Conservation (phyloP, 2,113 vertebrate species). For the Engystomops pustulosus region DNA sequence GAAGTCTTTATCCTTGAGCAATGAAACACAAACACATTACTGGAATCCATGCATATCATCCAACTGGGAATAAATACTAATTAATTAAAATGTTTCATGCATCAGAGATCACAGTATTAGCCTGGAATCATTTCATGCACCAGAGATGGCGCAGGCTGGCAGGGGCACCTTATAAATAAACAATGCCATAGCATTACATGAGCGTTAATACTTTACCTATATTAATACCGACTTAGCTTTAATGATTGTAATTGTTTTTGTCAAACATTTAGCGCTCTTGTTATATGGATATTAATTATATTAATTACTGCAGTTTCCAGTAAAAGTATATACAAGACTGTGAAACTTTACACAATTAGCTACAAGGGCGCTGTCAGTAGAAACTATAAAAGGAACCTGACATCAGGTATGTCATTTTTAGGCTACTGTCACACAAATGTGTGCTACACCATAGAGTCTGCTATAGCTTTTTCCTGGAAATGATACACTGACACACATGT, state of each 20-base stretch:
- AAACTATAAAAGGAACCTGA: too few species aligned
- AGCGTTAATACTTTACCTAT: slow-evolving; percentile 44
- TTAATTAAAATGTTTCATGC: slow-evolving; percentile 44
- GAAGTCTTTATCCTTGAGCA: slow-evolving; percentile 80
- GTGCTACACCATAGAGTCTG: too few species aligned
- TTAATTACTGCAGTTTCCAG: neutral
- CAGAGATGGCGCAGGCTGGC: slow-evolving; percentile 24
- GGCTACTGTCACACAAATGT: too few species aligned
- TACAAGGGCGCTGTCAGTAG: too few species aligned
- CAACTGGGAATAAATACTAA: slow-evolving; percentile 35
- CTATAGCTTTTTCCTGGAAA: too few species aligned
- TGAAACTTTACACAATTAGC: too few species aligned
- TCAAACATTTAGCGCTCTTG: neutral
- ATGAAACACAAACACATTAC: slow-evolving; percentile 45
- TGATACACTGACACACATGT: too few species aligned
- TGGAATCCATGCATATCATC: slow-evolving; percentile 40
- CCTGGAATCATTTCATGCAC: slow-evolving; percentile 37
- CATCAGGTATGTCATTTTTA: too few species aligned
- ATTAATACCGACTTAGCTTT: neutral
- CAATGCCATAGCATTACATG: slow-evolving; percentile 35
- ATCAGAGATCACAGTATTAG: slow-evolving; percentile 43
- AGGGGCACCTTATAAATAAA: slow-evolving; percentile 37
- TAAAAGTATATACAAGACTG: neutral
- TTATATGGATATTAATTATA: neutral
- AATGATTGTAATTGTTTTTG: slow-evolving; percentile 21